These are phyloP conservation scores for Choloepus hoffmanni DNA, from an alignment of 2,113 vertebrate species.

Conservation along the genomic window DNA sequence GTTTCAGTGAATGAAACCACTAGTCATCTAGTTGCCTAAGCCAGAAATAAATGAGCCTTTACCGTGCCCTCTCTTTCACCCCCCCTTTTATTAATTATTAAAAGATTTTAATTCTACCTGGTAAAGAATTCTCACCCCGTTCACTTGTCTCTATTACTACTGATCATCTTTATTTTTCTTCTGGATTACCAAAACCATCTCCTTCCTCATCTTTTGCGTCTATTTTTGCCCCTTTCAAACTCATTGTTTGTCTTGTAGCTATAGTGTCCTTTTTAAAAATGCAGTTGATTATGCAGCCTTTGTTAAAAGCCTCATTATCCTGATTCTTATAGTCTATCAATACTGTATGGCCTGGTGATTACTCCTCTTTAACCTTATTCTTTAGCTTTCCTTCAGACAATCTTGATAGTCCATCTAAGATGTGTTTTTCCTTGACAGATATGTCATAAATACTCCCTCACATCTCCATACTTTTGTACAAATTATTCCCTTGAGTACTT, in stretches of 20 bases:
- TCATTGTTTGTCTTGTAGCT: background rate
- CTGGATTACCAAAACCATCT: background rate
- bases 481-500: background rate
- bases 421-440: background rate
- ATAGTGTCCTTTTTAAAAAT: background rate
- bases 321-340: accelerated
- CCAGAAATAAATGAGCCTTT: background rate
- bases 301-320: background rate
- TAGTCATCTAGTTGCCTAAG: background rate
- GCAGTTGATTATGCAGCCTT: background rate
- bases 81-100: background rate
- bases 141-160: background rate
- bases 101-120: background rate
- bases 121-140: background rate
- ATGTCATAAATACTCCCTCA: background rate
- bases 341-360: background rate
- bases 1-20: background rate
- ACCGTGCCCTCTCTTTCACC: background rate
- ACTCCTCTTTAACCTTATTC: background rate
- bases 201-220: background rate
- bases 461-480: background rate
- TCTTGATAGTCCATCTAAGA: background rate
- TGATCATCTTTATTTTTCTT: background rate
- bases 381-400: background rate
- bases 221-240: background rate